A percentile compares a stretch with the other conserved stretches of the same genome.
Conservation (phyloP, 2,888 invertebrate species). For the Sycophila texana region DNA sequence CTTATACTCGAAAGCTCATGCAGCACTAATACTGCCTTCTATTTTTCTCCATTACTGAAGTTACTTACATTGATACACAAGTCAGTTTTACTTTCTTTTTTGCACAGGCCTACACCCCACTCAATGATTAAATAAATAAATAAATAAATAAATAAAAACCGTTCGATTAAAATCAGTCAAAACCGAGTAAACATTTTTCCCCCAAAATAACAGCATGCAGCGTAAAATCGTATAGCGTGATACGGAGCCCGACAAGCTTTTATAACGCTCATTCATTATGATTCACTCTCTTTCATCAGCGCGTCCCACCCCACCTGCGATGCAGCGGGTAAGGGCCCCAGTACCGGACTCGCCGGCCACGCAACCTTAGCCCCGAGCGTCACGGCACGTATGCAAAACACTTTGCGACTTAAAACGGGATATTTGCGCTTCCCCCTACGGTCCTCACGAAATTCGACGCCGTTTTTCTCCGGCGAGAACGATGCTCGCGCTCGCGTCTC, state of each 20-base stretch:
- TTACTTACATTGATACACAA: too few species aligned
- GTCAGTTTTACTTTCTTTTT: too few species aligned
- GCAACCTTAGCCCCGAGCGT: constrained; percentile 61
- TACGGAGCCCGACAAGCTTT: constrained; percentile 25
- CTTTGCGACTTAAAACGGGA: constrained; percentile 69
- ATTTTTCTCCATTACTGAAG: too few species aligned
- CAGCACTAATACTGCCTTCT: too few species aligned
- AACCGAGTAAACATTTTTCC: too few species aligned
- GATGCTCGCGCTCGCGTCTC: too few species aligned
- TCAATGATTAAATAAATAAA: too few species aligned
- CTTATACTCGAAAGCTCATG: too few species aligned
- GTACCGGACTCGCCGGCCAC: neutral
- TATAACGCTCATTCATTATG: constrained; percentile 49
- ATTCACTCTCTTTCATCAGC: constrained; percentile 7
- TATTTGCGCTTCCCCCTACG: constrained; percentile 67
- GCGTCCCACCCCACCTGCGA: neutral
- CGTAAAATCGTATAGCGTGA: constrained; percentile 17
- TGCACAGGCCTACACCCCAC: too few species aligned
- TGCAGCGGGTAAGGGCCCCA: neutral
- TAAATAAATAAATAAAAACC: too few species aligned
- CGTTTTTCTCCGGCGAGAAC: neutral
- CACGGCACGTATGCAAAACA: constrained; percentile 64
- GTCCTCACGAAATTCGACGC: neutral
- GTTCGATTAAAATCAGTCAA: too few species aligned
- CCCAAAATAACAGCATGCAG: too few species aligned